Evolutionary conservation across 2,797 vertebrate species (phyloP).

Genomic region (Phrynocephalus guinanensis): DNA sequence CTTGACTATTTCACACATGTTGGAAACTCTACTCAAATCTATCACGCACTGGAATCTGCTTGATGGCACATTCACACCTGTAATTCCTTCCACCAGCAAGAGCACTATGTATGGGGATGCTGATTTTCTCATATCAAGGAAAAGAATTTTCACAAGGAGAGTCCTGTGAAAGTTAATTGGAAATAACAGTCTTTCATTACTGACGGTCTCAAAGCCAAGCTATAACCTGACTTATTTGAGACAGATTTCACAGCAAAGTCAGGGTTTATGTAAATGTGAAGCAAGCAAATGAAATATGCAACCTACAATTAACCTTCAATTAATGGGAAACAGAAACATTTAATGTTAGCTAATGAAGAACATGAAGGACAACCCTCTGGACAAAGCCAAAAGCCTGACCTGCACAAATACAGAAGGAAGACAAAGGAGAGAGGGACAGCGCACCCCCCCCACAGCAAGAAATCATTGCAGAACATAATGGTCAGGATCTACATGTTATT

Average conservation of each 20-base stretch:
- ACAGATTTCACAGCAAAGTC: background rate
- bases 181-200: background rate
- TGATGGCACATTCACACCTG: no score
- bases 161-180: background rate
- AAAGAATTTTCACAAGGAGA: background rate
- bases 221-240: background rate
- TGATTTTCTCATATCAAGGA: background rate
- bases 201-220: rapidly evolving
- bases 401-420: background rate
- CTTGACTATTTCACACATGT: no score
- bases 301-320: background rate
- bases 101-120: no score
- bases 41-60: no score
- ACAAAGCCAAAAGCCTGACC: background rate
- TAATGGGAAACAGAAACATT: background rate
- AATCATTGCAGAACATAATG: background rate
- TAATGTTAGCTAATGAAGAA: background rate
- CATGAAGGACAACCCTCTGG: conserved; percentile 1
- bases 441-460: background rate
- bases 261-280: rapidly evolving
- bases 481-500: no score
- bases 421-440: no score
- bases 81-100: background rate
- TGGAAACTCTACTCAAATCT: no score
- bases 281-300: background rate